phyloP scores from a whole-genome alignment of 2,113 vertebrate genomes.

The Baryphthengus martii region DNA sequence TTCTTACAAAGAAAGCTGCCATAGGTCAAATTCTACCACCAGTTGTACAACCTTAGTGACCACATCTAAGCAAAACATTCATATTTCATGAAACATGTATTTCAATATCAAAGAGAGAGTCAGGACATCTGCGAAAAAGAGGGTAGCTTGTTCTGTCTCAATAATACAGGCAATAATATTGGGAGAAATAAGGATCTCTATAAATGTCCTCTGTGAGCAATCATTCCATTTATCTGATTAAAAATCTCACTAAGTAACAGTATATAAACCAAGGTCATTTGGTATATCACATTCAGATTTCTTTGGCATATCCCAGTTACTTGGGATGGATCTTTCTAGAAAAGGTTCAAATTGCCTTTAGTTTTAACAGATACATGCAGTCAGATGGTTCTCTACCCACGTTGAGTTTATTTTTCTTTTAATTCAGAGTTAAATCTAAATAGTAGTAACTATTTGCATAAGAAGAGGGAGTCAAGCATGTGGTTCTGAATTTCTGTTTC shows the following conservation, averaged over 20 bases:
- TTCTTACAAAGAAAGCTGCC: not conserved
- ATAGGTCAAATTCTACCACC: not conserved
- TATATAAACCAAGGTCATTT: not conserved
- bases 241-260: not conserved
- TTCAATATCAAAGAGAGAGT: constrained; percentile 4
- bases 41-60: not conserved
- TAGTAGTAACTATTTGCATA: not conserved
- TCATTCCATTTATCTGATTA: not conserved
- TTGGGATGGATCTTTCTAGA: not conserved
- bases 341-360: not conserved
- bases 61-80: not conserved
- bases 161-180: not conserved
- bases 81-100: not conserved
- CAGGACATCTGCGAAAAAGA: not conserved
- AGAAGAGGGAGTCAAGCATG: not conserved
- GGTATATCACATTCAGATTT: not conserved
- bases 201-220: not conserved
- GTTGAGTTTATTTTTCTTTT: not conserved
- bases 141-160: not conserved
- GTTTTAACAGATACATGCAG: not conserved
- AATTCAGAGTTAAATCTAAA: not conserved
- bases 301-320: not conserved
- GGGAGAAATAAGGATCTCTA: not conserved
- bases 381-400: not conserved
- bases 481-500: not conserved